Evolutionary conservation across 1,140 invertebrate species (phyloP), one percentile per base, ranked within the genome.

Genomic region (Notospermus geniculatus): DNA sequence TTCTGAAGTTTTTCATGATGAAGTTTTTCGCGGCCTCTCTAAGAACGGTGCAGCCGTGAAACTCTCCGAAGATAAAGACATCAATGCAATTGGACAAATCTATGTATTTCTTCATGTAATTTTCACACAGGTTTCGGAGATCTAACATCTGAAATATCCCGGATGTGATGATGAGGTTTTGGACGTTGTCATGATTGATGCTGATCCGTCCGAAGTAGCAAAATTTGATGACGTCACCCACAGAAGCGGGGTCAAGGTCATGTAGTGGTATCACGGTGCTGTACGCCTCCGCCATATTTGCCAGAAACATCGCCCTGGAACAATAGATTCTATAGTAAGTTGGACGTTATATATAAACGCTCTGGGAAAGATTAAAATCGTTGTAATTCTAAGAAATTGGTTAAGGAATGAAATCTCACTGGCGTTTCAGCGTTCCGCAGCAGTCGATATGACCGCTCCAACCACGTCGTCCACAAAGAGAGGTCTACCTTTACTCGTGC

Each of bases 251-350:
- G 2, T 30, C 52, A 1, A 76, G 56, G 9, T 69, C 66, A n/a
- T 71, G 65, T 19, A 77, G 52, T 9, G 57, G 25, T 2, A 77
- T 62, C 2, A 32, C 60, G 2, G 57, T 36, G 9, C 71, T 60
- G 28, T 52, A 57, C 2, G 59, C 66, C 57, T 77, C 75, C 53
- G 61, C 64, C 4, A 72, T 66, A 15, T 71, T 59, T 30, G 58
- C 69, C 7, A 68, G 70, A 57, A 77, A 74, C 75, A 77, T 77
- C 0, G 75, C 75, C 50, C 75, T 77, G 67, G 41, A 66, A 70
- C 32, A 65, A 63, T n/a, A n/a, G n/a, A n/a, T n/a, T n/a, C n/a
- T n/a, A n/a, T n/a, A n/a, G n/a, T n/a, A n/a, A n/a, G n/a, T n/a
- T n/a, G n/a, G n/a, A n/a, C n/a, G n/a, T n/a, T n/a, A n/a, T n/a